phyloP scores from a whole-genome alignment of 2,888 invertebrate species.

The Leptinotarsa tumamoca region DNA sequence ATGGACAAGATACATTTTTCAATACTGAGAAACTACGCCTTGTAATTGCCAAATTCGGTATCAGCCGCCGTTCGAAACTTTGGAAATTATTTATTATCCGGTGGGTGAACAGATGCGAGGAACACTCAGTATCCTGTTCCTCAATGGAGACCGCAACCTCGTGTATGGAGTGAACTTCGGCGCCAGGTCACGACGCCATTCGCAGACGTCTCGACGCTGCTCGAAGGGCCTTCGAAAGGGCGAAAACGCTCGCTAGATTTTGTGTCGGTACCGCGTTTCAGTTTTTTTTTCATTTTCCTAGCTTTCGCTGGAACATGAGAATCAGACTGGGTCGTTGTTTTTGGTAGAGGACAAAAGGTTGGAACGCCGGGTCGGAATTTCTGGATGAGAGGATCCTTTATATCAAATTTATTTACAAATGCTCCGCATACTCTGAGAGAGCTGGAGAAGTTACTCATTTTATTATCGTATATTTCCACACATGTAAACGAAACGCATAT shows the following conservation, averaged over 20 bases:
- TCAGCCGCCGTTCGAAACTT: too few species aligned
- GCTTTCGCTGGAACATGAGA: not conserved
- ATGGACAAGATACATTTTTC: too few species aligned
- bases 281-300: constrained; percentile 1
- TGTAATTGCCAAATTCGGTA: too few species aligned
- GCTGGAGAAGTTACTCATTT: too few species aligned
- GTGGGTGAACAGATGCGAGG: too few species aligned
- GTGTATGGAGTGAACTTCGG: constrained; percentile 43
- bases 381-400: not conserved
- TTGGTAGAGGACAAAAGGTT: constrained; percentile 5
- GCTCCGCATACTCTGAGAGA: not conserved
- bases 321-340: not conserved
- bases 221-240: constrained; percentile 23
- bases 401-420: not conserved
- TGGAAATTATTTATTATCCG: too few species aligned
- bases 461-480: too few species aligned
- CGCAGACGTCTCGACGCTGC: constrained; percentile 46
- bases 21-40: too few species aligned
- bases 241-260: constrained; percentile 24
- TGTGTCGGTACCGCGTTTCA: not conserved
- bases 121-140: not conserved
- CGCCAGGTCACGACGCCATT: constrained; percentile 56
- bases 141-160: not conserved
- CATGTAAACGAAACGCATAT: too few species aligned
- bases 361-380: not conserved